A percentile compares a stretch with the other conserved stretches of the same genome.
Evolutionary conservation across 2,797 vertebrate species (phyloP).

Genomic region (Amblyopsis hoosieri): DNA sequence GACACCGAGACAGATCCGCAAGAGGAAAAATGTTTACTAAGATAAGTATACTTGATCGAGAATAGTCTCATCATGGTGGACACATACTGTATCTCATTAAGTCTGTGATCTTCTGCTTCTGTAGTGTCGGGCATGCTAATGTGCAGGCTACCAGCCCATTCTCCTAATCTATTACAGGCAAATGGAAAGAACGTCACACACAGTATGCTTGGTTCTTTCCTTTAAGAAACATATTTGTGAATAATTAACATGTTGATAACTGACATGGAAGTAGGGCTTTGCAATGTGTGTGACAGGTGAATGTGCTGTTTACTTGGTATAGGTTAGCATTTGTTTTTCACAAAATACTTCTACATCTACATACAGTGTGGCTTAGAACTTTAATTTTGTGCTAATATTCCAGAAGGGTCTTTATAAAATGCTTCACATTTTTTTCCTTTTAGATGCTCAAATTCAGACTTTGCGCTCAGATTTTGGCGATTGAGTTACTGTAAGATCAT

Average conservation of each 20-base stretch:
- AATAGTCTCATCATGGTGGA: no score
- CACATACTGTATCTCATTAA: no score
- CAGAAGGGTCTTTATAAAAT: conserved; percentile 1
- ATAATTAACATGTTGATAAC: conserved; percentile 46
- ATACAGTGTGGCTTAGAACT: no score
- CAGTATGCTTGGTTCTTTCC: conserved; percentile 22
- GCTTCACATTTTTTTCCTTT: conserved; percentile 11
- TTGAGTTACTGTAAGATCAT: conserved; percentile 8
- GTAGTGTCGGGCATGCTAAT: no score
- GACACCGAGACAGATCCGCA: no score
- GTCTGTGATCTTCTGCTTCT: no score
- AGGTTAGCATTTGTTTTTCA: conserved; percentile 1
- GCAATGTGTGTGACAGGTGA: not conserved
- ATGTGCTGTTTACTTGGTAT: not conserved
- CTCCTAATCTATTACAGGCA: not conserved
- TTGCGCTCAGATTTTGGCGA: conserved; percentile 2
- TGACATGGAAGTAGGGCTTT: conserved; percentile 21
- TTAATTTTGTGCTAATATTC: no score
- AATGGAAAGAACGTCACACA: no score
- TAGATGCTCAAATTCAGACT: no score
- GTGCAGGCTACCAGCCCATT: not conserved
- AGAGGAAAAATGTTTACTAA: no score
- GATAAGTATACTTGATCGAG: no score
- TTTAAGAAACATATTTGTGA: conserved; percentile 26
- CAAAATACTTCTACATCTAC: no score